Percentiles rank a stretch among this genome's conserved stretches.
Conservation (phyloP, 2,888 invertebrate genomes). For the Lepetodrilus schrolli region DNA sequence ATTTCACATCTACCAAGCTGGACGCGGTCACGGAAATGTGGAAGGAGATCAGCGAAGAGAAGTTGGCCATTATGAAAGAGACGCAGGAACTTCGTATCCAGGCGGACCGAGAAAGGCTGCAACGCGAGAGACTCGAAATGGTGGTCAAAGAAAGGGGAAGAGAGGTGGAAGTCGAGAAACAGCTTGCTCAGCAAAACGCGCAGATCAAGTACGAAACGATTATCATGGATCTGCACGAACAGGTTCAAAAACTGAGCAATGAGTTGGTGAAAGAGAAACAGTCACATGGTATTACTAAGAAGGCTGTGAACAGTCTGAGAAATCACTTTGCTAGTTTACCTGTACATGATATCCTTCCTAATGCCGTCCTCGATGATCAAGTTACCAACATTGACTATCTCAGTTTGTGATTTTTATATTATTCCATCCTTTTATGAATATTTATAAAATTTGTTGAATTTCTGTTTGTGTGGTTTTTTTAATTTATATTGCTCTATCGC, state of each 20-base stretch:
- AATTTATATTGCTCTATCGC: too few relatives aligned
- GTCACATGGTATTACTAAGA: conserved; percentile 55
- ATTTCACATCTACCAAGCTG: conserved; percentile 53
- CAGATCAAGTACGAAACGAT: conserved; percentile 57
- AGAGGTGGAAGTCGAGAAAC: conserved; percentile 54
- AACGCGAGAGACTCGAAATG: conserved; percentile 53
- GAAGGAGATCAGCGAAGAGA: conserved; percentile 58
- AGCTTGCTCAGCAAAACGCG: conserved; percentile 55
- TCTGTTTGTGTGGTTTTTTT: too few relatives aligned
- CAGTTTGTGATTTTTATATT: conserved; percentile 1
- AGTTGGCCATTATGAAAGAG: conserved; percentile 56
- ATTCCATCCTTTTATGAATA: background rate
- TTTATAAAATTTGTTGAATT: background rate
- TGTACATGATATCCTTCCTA: conserved; percentile 53
- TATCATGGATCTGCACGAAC: conserved; percentile 57
- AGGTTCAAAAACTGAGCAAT: conserved; percentile 51
- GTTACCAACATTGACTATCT: conserved; percentile 52
- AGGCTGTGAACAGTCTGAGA: conserved; percentile 65
- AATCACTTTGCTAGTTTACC: conserved; percentile 67
- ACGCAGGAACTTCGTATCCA: conserved; percentile 54
- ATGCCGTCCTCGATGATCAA: conserved; percentile 54
- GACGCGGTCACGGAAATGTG: conserved; percentile 65
- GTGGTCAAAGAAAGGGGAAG: conserved; percentile 52
- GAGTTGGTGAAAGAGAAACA: conserved; percentile 57
- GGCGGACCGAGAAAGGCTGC: conserved; percentile 59